phyloP scores from a whole-genome alignment of 1,140 invertebrate species.

The Panagrolaimus sp. region DNA sequence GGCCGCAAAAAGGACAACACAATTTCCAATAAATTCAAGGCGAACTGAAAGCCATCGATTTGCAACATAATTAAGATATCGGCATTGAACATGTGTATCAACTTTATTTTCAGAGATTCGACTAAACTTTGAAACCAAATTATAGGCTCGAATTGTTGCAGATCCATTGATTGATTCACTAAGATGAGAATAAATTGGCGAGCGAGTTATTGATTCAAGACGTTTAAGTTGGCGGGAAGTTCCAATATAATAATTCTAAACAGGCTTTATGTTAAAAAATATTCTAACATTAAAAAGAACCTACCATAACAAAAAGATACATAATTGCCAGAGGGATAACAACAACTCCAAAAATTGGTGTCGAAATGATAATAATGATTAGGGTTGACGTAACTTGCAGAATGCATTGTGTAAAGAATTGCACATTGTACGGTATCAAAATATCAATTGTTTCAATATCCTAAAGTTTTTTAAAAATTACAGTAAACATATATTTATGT shows the following conservation, averaged over 20 bases:
- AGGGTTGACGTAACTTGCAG: conserved; percentile 62
- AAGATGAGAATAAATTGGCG: conserved; percentile 65
- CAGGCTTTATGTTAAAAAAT: background rate
- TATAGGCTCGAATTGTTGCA: conserved; percentile 65
- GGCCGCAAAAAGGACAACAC: conserved; percentile 64
- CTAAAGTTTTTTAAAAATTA: background rate
- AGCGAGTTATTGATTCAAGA: conserved; percentile 63
- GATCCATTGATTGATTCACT: conserved; percentile 62
- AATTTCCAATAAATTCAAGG: conserved; percentile 64
- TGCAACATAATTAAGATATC: conserved; percentile 54
- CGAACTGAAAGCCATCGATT: conserved; percentile 63
- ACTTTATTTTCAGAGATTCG: conserved; percentile 60
- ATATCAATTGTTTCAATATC: conserved; percentile 50
- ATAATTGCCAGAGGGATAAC: conserved; percentile 64
- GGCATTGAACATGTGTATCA: conserved; percentile 63
- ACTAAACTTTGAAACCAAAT: conserved; percentile 63
- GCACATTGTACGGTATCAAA: conserved; percentile 43
- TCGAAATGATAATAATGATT: conserved; percentile 64
- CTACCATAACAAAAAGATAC: conserved; percentile 62
- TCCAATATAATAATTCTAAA: conserved; percentile 61
- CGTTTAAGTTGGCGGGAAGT: conserved; percentile 65
- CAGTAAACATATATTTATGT: too few relatives aligned
- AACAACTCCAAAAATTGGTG: conserved; percentile 64
- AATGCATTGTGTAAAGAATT: conserved; percentile 56
- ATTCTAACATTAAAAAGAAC: conserved; percentile 28